phyloP scores from a whole-genome alignment of 2,797 vertebrate genomes.

The Phoxinus dragarum region DNA sequence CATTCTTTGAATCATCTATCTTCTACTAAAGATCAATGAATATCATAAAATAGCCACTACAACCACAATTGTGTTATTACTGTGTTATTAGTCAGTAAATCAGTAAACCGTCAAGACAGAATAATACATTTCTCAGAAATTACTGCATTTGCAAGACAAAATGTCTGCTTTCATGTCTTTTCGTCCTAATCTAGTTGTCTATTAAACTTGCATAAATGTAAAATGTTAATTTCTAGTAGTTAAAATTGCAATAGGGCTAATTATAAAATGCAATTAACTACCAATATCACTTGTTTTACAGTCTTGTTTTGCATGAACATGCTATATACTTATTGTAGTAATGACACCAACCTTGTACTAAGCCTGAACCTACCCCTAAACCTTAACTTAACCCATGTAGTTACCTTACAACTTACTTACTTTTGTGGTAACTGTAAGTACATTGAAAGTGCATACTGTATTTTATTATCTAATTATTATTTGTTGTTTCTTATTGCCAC shows the following conservation, averaged over 20 bases:
- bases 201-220: neutral
- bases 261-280: neutral
- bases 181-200: neutral
- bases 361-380: too few species aligned
- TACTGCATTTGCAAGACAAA: neutral
- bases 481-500: neutral
- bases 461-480: neutral
- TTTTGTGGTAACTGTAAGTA: too few species aligned
- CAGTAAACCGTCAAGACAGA: neutral
- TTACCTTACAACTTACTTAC: too few species aligned
- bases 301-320: too few species aligned
- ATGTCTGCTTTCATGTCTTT: neutral
- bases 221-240: neutral
- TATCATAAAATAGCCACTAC: too few species aligned
- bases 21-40: too few species aligned
- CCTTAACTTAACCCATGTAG: too few species aligned
- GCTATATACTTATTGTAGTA: too few species aligned
- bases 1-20: too few species aligned
- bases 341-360: too few species aligned
- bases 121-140: neutral
- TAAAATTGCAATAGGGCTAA: neutral
- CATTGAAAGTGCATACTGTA: too few species aligned
- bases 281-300: too few species aligned
- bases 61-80: neutral
- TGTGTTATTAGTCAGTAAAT: neutral